phyloP scores from a whole-genome alignment of 2,888 invertebrate genomes.

The Saturnia pavonia region DNA sequence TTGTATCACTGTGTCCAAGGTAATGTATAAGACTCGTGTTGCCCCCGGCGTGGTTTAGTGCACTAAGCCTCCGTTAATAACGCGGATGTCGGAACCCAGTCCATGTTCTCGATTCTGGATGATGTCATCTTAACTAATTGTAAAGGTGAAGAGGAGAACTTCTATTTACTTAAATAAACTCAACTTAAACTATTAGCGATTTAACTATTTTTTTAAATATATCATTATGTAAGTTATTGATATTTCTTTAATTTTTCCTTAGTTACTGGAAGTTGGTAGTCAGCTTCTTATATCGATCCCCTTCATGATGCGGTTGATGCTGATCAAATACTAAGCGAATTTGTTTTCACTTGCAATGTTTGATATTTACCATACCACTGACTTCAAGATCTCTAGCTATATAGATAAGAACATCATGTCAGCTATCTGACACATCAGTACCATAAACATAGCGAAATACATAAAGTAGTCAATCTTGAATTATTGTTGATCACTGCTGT shows the following conservation, averaged over 20 bases:
- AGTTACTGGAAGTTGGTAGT: background rate
- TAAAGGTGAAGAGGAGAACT: background rate
- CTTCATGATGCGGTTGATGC: no score
- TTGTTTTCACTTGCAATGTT: no score
- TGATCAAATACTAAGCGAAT: no score
- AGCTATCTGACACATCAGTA: no score
- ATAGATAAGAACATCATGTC: no score
- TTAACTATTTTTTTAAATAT: background rate
- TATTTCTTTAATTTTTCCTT: background rate
- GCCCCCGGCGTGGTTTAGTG: constrained; percentile 46
- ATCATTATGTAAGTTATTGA: background rate
- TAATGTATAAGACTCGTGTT: constrained; percentile 32
- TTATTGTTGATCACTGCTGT: no score
- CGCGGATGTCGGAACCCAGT: constrained; percentile 59
- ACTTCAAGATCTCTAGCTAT: no score
- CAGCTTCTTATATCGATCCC: no score
- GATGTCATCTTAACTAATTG: background rate
- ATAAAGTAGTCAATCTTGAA: no score
- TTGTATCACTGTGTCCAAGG: constrained; percentile 23
- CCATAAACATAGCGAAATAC: no score
- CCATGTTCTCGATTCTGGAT: constrained; percentile 30
- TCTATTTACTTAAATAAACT: background rate
- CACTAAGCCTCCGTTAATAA: constrained; percentile 57
- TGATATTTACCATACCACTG: no score
- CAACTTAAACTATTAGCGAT: background rate